Conservation (phyloP, 2,797 vertebrate species). For the Adelosebastes latens region DNA sequence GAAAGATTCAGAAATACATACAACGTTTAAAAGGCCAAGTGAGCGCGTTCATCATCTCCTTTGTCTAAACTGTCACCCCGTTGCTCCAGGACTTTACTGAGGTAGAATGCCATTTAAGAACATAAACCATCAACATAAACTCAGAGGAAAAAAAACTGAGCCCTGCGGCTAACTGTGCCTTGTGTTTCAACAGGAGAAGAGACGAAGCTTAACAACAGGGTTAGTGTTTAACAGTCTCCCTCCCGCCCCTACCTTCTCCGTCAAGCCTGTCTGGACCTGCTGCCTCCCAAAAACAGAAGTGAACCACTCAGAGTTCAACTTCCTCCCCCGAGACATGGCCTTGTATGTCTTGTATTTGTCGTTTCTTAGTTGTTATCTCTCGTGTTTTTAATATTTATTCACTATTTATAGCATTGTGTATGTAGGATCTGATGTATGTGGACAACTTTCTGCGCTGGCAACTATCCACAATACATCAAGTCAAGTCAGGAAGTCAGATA, state of each 20-base stretch:
- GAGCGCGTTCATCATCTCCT: constrained; percentile 46
- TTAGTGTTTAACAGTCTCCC: constrained; percentile 53
- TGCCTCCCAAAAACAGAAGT: constrained; percentile 37
- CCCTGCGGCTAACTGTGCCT: constrained; percentile 46
- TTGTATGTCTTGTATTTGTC: background rate
- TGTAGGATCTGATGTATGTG: background rate
- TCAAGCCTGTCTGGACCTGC: constrained; percentile 65
- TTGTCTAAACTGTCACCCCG: constrained; percentile 62
- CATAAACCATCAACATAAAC: constrained; percentile 74
- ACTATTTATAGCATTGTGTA: background rate
- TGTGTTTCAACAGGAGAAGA: constrained; percentile 66
- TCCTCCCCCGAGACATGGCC: constrained; percentile 3
- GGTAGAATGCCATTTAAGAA: constrained; percentile 54
- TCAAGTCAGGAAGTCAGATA: background rate
- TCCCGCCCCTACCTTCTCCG: constrained; percentile 12
- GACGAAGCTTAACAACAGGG: constrained; percentile 61
- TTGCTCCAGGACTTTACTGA: constrained; percentile 41
- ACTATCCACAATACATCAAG: background rate
- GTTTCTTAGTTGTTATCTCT: background rate
- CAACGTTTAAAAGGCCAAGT: constrained; percentile 23
- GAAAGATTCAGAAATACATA: constrained; percentile 17
- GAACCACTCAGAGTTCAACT: constrained; percentile 11
- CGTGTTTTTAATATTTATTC: background rate
- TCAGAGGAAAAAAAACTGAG: constrained; percentile 1
- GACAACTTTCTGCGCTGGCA: background rate